Evolutionary conservation across 1,140 invertebrate species (phyloP), one percentile per base, ranked within the genome.

Genomic region (Harpegnathos saltator): DNA sequence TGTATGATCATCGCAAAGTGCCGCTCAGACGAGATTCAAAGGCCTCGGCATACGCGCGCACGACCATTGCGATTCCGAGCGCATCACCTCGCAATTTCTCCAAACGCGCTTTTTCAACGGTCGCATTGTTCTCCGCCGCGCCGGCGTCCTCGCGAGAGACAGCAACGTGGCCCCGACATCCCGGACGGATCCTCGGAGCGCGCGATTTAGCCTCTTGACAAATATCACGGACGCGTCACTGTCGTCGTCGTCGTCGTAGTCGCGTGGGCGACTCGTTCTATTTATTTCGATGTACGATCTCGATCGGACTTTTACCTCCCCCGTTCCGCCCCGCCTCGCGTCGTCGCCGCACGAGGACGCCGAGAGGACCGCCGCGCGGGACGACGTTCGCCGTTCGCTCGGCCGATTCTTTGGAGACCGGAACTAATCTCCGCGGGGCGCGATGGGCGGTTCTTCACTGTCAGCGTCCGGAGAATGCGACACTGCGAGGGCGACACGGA

Each of bases 401-500:
- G 66, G 52, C 33, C 85, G 82, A 88, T 88, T 81, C 82, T 81
- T 87, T 75, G 72, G 66, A 83, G 77, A 69, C 65, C 82, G 44
- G 84, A 82, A 85, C 86, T 89, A 89, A 89, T 89, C 86, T 89
- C 73, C 86, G 73, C 56, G 50, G n/a, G n/a, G 48, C 66, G 59
- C 56, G 83, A 73, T 56, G 66, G 87, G 82, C 87, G 66, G 86
- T 89, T 62, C 87, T 80, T 89, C 86, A 89, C 86, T 85, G 87
- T 89, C 87, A 89, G 29, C 56, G 69, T 59, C 22, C 48, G 33
- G 86, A 77, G 85, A 89, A 89, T 65, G 82, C 86, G 82, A 88
- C 82, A 72, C 78, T 61, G 75, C 65, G 66, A 62, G 50, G n/a
- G n/a, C n/a, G n/a, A n/a, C n/a, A 54, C 54, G 58, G 33, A 14